A percentile compares a stretch with the other conserved stretches of the same genome.
phyloP scores from a whole-genome alignment of 1,140 invertebrate genomes.

The Philopotamus ludificatus region DNA sequence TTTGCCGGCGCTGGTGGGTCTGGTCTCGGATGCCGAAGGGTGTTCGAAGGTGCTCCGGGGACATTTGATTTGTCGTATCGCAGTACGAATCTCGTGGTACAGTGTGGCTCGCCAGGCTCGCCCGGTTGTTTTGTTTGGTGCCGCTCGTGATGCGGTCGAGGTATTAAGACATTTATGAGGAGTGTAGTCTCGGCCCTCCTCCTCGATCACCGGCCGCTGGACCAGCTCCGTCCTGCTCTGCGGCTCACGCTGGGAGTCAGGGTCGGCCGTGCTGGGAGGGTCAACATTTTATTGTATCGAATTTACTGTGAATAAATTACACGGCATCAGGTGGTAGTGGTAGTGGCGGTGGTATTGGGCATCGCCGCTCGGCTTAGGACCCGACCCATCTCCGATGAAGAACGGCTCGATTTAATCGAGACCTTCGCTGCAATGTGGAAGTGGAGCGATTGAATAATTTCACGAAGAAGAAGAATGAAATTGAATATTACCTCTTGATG shows the following conservation, averaged over 20 bases:
- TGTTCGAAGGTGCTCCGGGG: too few species aligned
- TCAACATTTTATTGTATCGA: slow-evolving; percentile 31
- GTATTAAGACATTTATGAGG: slow-evolving; percentile 31
- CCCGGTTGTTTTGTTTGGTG: slow-evolving; percentile 1
- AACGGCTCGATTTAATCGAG: too few species aligned
- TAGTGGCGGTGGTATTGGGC: too few species aligned
- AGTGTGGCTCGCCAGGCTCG: neutral
- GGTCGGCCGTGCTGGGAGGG: slow-evolving; percentile 18
- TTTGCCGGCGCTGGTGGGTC: too few species aligned
- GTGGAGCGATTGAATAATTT: too few species aligned
- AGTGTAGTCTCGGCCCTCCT: neutral
- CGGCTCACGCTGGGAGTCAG: slow-evolving; percentile 19
- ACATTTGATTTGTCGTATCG: neutral
- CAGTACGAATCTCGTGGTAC: neutral
- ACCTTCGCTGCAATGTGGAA: too few species aligned
- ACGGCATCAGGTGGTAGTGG: slow-evolving; percentile 10
- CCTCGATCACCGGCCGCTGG: neutral
- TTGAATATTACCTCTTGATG: too few species aligned
- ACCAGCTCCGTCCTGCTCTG: slow-evolving; percentile 1
- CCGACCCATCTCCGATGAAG: too few species aligned
- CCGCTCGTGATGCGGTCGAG: slow-evolving; percentile 16
- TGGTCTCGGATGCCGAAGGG: too few species aligned
- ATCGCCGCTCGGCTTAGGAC: too few species aligned
- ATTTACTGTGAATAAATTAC: slow-evolving; percentile 31
- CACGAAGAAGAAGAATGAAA: too few species aligned